Evolutionary conservation across 2,797 vertebrate genomes (phyloP), one percentile per base, ranked within the genome.

Genomic region (Acanthurus tractus): DNA sequence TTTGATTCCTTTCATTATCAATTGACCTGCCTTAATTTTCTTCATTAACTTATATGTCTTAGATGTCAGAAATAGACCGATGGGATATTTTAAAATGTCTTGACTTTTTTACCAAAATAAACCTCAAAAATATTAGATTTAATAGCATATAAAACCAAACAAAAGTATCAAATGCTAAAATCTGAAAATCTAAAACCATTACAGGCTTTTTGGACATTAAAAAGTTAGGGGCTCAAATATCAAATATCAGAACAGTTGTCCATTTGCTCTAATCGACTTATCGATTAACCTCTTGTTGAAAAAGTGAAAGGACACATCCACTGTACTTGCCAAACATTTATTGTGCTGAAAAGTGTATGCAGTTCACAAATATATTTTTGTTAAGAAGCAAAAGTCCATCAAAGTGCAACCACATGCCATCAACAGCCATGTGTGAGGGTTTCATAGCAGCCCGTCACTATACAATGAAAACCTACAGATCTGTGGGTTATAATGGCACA

Each of bases 271-370:
- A 10, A 53, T n/a, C 0, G 0, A 36, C 38, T 5, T 3, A 42
- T 23, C 8, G 3, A 15, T 45, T 14, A 8, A 34, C 14, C 15
- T 22, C 9, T 9, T 0, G 6, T 52, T 20, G 18, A 49, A 58
- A 29, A 58, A 78, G 14, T 58, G 10, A 70, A 66, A 69, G 57
- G 71, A 78, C 52, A 80, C 62, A 74, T 76, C 59, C 64, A 61
- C 72, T 86, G 84, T 83, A 88, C 67, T 94, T 93, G 86, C 80
- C 90, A 90, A 92, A 93, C 91, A 94, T 95, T 95, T 95, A 95
- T 94, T 95, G 81, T 84, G 84, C 84, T 88, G 89, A 90, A 94
- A 93, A 92, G 85, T 90, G 78, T 88, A 86, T 81, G 86, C 88
- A 78, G 87, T 88, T 92, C 92, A 95, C 92, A 91, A 87, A 88